A percentile compares a stretch with the other conserved stretches of the same genome.
Conservation (phyloP, 2,113 vertebrate species). For the Vidua chalybeata region DNA sequence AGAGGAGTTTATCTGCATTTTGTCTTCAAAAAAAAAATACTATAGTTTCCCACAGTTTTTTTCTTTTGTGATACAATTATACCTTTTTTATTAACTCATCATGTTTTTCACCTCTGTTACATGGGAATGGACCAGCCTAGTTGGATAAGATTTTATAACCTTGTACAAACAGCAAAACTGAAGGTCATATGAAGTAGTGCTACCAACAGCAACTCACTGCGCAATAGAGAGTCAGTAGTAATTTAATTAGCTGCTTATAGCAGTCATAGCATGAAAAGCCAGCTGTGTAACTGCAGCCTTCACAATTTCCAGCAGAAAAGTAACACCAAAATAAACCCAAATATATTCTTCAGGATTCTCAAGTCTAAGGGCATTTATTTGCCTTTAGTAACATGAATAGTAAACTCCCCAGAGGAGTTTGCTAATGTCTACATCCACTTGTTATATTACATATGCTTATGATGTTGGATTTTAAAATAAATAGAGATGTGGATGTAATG, state of each 20-base stretch:
- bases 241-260: slow-evolving; percentile 61
- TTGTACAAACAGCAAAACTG: background rate
- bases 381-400: background rate
- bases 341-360: background rate
- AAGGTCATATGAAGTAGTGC: background rate
- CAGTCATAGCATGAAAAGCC: slow-evolving; percentile 42
- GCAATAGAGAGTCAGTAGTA: slow-evolving; percentile 1
- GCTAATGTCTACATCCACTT: background rate
- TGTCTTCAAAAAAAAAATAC: background rate
- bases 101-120: background rate
- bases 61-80: background rate
- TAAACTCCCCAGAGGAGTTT: background rate
- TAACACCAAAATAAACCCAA: background rate
- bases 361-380: background rate
- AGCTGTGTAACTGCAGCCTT: slow-evolving; percentile 29
- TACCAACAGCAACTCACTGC: slow-evolving; percentile 13
- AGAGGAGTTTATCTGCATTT: background rate
- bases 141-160: background rate
- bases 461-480: background rate
- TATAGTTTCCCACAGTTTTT: background rate
- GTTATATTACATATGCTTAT: background rate
- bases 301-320: slow-evolving; percentile 5
- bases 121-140: background rate
- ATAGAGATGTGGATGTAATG: background rate
- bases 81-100: background rate